phyloP scores from a whole-genome alignment of 2,113 vertebrate species.

The Procapra przewalskii region DNA sequence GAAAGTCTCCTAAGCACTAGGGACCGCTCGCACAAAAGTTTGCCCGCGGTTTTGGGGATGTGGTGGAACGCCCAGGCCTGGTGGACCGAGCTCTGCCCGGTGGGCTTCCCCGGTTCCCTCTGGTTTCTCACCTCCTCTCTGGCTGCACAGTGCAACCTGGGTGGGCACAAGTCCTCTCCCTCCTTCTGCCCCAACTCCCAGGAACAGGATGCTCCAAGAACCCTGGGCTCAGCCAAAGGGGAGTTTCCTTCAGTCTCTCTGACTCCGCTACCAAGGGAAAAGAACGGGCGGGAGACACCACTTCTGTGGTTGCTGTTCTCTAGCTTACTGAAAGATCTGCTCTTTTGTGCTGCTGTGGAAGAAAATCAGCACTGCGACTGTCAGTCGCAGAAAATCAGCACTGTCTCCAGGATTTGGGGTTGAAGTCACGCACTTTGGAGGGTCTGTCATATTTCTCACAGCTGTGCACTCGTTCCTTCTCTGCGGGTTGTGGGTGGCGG shows the following conservation, averaged over 20 bases:
- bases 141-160: fast-evolving
- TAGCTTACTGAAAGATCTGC: neutral
- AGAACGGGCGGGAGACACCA: neutral
- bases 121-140: neutral
- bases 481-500: neutral
- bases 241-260: neutral
- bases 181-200: neutral
- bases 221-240: neutral
- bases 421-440: neutral
- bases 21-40: neutral
- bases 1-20: neutral
- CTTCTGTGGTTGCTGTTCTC: neutral
- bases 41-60: neutral
- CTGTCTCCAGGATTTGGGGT: neutral
- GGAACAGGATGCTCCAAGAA: neutral
- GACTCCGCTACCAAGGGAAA: neutral
- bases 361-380: neutral
- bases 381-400: neutral
- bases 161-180: neutral
- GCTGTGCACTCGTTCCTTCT: neutral
- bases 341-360: neutral
- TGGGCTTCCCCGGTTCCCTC: neutral
- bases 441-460: neutral
- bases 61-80: fast-evolving
- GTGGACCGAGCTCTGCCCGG: too few relatives aligned